Evolutionary conservation across 2,888 invertebrate species (phyloP), one percentile per base, ranked within the genome.

Genomic region (Halictus ligatus): DNA sequence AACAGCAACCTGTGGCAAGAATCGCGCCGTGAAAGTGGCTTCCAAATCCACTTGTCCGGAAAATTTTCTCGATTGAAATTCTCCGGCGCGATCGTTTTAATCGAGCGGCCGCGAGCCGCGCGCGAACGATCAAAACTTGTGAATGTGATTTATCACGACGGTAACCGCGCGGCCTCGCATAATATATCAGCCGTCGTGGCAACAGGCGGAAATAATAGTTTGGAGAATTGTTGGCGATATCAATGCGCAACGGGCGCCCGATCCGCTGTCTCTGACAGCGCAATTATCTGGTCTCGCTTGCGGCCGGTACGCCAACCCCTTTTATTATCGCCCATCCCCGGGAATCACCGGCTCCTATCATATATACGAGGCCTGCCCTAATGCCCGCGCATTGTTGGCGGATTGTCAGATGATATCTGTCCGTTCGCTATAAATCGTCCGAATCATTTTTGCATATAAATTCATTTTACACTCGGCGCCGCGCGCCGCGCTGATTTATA

Each of bases 251-350:
- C 83, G 88, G 88, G 89, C 10, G 69, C 69, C 77, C 84, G 64
- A 86, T 92, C 12, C 90, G 89, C 92, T 94, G 94, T 78, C 90
- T 86, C 89, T 94, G 94, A 94, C 94, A 94, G 94, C 85, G 92
- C 93, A 94, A 94, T 94, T 94, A 94, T 92, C 92, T 91, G 92
- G 87, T 92, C 92, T 92, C 90, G 89, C 88, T 92, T 92, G 92
- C 88, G 93, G 93, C 93, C 89, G 89, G 88, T 89, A 85, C 93
- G 87, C 89, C 86, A 85, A 85, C 87, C 86, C 85, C 86, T 87
- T 87, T 85, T 88, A 81, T 89, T 85, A 89, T 84, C 88, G 71
- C 84, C 89, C 35, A 78, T 79, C 84, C 88, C 79, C 78, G 75
- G 75, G 84, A 84, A 83, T 86, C 86, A 80, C 67, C 80, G 74